Evolutionary conservation across 2,113 vertebrate species (phyloP).

Genomic region (Oriolus oriolus): DNA sequence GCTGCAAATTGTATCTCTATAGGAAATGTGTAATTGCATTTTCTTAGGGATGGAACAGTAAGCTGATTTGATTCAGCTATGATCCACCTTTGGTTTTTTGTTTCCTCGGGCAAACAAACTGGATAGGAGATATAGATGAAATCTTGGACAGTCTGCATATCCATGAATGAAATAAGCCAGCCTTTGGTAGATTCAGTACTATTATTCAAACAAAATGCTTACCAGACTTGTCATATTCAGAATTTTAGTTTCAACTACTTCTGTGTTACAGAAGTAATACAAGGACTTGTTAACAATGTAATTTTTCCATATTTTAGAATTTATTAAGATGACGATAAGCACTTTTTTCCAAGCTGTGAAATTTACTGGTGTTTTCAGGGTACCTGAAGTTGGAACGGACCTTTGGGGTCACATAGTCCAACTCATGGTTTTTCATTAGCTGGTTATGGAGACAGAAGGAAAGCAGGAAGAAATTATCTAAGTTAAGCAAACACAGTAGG

Average conservation of each 20-base stretch:
- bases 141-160: not conserved
- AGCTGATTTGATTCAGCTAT: not conserved
- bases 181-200: not conserved
- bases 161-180: not conserved
- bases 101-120: not conserved
- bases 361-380: not conserved
- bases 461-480: not conserved
- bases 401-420: not conserved
- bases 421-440: not conserved
- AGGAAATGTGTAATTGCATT: not conserved
- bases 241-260: not conserved
- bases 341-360: not conserved
- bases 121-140: not conserved
- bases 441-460: not conserved
- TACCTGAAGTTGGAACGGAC: not conserved
- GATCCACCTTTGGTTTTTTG: not conserved
- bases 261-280: not conserved
- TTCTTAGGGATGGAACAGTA: not conserved
- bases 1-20: not conserved
- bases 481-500: not conserved
- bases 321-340: not conserved
- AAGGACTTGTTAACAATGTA: accelerated
- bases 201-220: not conserved
- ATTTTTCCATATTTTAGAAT: not conserved
- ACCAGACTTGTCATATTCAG: not conserved